phyloP scores from a whole-genome alignment of 2,113 vertebrate species.

The Corythoichthys intestinalis region DNA sequence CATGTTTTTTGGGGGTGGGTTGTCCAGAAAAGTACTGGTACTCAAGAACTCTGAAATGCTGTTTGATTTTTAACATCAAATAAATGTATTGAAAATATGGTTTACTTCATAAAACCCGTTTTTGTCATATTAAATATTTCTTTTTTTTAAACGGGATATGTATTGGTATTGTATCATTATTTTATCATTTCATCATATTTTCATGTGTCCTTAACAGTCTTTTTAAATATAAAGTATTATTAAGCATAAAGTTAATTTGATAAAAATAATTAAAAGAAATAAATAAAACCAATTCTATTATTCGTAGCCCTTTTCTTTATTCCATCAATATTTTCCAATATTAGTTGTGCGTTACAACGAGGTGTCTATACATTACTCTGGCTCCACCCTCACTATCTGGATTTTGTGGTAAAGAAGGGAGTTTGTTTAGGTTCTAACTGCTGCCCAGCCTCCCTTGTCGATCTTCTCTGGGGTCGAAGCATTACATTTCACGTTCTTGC shows the following conservation, averaged over 20 bases:
- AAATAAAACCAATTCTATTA: too few species aligned
- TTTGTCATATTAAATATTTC: neutral
- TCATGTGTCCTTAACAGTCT: neutral
- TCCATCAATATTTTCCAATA: neutral
- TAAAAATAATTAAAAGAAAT: neutral
- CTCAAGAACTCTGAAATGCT: too few species aligned
- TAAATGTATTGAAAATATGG: too few species aligned
- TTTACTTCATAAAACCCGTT: neutral
- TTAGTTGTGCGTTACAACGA: neutral
- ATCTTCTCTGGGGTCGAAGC: slow-evolving; percentile 2
- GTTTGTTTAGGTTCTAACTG: slow-evolving; percentile 5
- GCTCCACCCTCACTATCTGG: slow-evolving; percentile 60
- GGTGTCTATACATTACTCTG: slow-evolving; percentile 14
- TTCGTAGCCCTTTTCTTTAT: neutral
- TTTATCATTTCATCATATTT: neutral
- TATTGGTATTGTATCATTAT: neutral
- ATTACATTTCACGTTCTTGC: neutral
- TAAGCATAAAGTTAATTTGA: neutral
- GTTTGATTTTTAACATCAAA: too few species aligned
- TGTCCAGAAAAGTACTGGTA: too few species aligned
- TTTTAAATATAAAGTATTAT: neutral
- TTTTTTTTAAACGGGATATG: neutral
- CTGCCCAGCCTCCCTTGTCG: neutral
- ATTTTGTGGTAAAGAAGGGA: slow-evolving; percentile 10
- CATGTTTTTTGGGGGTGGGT: too few species aligned